Evolutionary conservation across 2,888 invertebrate genomes (phyloP).

Genomic region (Pinctada fucata): DNA sequence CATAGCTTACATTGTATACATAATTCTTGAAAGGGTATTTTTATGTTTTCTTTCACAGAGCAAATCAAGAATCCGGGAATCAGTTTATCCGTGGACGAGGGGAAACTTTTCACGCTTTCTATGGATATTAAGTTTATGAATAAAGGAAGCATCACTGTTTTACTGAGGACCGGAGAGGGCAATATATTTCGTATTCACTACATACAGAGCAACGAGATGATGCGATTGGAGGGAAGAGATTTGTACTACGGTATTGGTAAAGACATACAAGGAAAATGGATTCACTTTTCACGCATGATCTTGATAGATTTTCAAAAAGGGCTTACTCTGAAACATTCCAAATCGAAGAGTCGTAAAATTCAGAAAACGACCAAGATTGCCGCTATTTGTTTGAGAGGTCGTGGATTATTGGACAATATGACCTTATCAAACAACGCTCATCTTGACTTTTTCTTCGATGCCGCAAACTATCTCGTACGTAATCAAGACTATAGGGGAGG

Average conservation of each 20-base stretch:
- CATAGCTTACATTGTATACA: no score
- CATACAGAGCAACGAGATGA: conserved; percentile 85
- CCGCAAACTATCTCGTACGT: conserved; percentile 93
- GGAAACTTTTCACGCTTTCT: conserved; percentile 85
- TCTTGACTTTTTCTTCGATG: conserved; percentile 92
- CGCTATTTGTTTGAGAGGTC: conserved; percentile 69
- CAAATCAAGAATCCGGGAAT: conserved; percentile 73
- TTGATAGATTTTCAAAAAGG: conserved; percentile 95
- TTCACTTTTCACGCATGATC: conserved; percentile 89
- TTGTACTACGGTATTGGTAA: conserved; percentile 90
- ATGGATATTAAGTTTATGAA: conserved; percentile 82
- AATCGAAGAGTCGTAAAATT: conserved; percentile 54
- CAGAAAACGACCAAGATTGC: conserved; percentile 59
- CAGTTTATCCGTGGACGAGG: conserved; percentile 82
- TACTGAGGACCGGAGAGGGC: conserved; percentile 83
- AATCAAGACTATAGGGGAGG: conserved; percentile 94
- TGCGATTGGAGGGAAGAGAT: conserved; percentile 84
- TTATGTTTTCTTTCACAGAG: conserved; percentile 51
- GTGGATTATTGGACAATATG: conserved; percentile 73
- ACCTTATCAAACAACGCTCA: conserved; percentile 85
- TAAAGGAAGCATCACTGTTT: conserved; percentile 89
- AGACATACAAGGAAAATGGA: conserved; percentile 80
- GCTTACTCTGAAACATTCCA: conserved; percentile 76
- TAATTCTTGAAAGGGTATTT: no score
- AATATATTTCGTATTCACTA: conserved; percentile 90